Conservation (phyloP, 2,797 vertebrate genomes). For the Morus bassanus region DNA sequence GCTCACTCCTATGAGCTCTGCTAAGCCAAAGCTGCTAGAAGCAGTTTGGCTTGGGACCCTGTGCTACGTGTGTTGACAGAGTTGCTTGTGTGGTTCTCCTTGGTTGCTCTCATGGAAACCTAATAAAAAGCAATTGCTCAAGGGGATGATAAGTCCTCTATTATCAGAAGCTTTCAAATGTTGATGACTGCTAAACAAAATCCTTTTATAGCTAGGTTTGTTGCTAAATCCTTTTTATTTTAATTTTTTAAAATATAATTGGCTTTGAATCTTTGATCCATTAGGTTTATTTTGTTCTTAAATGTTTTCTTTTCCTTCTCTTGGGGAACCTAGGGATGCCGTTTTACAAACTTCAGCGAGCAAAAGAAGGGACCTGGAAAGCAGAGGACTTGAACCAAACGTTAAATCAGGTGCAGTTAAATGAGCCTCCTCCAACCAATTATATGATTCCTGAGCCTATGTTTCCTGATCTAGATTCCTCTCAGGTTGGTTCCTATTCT, state of each 20-base stretch:
- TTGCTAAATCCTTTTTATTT: not conserved
- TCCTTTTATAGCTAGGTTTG: not conserved
- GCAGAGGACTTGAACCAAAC: conserved; percentile 67
- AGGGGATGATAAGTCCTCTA: not conserved
- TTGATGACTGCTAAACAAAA: not conserved
- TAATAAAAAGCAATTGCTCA: not conserved
- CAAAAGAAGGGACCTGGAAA: conserved; percentile 82
- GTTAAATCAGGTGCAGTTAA: conserved; percentile 74
- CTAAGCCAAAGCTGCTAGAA: not conserved
- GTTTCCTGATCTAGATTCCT: conserved; percentile 68
- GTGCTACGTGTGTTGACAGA: not conserved
- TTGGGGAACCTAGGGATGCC: conserved; percentile 77
- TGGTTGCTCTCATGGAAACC: not conserved
- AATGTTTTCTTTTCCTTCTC: conserved; percentile 1
- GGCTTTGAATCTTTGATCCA: not conserved
- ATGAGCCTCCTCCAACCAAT: conserved; percentile 70
- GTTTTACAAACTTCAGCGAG: conserved; percentile 81
- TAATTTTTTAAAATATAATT: not conserved
- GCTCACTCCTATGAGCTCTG: not conserved
- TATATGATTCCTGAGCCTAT: conserved; percentile 71
- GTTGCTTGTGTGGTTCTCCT: not conserved
- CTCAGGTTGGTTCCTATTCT: conserved; percentile 71
- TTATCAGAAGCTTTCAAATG: not conserved
- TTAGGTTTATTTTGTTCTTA: not conserved
- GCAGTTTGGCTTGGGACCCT: not conserved